Conservation (phyloP, 1,140 invertebrate species). For the Danaus plexippus region DNA sequence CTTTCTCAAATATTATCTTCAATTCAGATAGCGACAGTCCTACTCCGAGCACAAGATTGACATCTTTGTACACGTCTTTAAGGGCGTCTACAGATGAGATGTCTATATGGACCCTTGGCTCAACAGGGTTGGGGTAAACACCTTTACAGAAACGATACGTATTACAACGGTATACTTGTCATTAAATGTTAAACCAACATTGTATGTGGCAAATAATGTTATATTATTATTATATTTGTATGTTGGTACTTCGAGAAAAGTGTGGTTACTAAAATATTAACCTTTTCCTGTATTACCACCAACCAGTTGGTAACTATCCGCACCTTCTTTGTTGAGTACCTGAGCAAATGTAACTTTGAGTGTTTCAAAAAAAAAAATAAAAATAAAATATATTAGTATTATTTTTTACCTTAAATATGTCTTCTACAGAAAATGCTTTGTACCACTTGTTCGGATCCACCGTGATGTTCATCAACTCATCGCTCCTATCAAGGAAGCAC, state of each 20-base stretch:
- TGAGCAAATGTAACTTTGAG: slow-evolving; percentile 19
- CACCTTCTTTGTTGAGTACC: slow-evolving; percentile 68
- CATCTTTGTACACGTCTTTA: slow-evolving; percentile 67
- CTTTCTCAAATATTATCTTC: slow-evolving; percentile 75
- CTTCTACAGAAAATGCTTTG: slow-evolving; percentile 68
- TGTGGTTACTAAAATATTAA: slow-evolving; percentile 33
- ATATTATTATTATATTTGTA: no score
- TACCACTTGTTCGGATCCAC: slow-evolving; percentile 60
- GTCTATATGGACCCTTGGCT: slow-evolving; percentile 43
- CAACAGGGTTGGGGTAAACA: slow-evolving; percentile 32
- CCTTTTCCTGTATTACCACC: slow-evolving; percentile 82
- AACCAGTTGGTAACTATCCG: slow-evolving; percentile 72
- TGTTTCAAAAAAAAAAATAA: not conserved
- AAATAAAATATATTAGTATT: not conserved
- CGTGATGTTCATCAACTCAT: slow-evolving; percentile 17
- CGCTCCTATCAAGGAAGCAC: slow-evolving; percentile 38
- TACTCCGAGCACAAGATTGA: slow-evolving; percentile 74
- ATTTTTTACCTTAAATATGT: slow-evolving; percentile 68
- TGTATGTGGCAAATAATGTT: no score
- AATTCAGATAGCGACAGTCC: slow-evolving; percentile 76
- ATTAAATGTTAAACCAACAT: no score
- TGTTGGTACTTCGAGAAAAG: no score
- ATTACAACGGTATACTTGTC: not conserved
- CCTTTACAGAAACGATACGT: slow-evolving; percentile 30
- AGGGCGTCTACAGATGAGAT: slow-evolving; percentile 76